A percentile compares a stretch with the other conserved stretches of the same genome.
Conservation (phyloP, 2,113 vertebrate species). For the Suncus etruscus region DNA sequence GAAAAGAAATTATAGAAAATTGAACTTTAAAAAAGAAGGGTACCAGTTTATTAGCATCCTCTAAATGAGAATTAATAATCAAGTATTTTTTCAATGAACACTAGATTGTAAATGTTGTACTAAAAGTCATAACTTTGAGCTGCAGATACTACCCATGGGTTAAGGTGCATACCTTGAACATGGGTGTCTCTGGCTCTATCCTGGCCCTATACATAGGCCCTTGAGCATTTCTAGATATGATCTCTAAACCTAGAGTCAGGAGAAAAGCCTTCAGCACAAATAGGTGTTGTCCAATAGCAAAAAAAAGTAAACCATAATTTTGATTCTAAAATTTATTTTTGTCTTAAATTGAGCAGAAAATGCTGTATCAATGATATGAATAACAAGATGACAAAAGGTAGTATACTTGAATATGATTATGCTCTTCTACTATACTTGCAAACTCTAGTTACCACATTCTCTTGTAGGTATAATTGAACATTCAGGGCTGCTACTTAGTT, state of each 20-base stretch:
- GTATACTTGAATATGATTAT: neutral
- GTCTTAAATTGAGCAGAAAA: neutral
- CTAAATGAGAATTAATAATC: neutral
- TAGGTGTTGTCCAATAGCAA: too few relatives aligned
- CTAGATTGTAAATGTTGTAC: neutral
- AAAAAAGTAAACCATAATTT: neutral
- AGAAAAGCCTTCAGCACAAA: too few relatives aligned
- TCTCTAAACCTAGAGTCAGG: too few relatives aligned
- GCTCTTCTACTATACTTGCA: neutral
- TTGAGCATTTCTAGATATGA: too few relatives aligned
- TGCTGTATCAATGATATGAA: neutral
- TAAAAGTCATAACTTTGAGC: neutral
- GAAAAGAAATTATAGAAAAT: constrained; percentile 2
- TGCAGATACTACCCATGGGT: too few relatives aligned
- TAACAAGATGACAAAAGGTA: neutral
- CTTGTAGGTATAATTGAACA: neutral
- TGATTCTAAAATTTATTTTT: neutral
- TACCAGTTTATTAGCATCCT: constrained; percentile 23
- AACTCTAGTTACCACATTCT: neutral
- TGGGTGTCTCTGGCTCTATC: too few relatives aligned
- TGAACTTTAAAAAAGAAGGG: neutral
- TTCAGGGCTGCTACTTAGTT: neutral
- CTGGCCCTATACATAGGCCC: too few relatives aligned
- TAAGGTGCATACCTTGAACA: too few relatives aligned
- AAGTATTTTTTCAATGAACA: neutral